These are phyloP conservation scores for Emmelina monodactyla DNA, from an alignment of 2,888 invertebrate genomes.

Conservation along the genomic window DNA sequence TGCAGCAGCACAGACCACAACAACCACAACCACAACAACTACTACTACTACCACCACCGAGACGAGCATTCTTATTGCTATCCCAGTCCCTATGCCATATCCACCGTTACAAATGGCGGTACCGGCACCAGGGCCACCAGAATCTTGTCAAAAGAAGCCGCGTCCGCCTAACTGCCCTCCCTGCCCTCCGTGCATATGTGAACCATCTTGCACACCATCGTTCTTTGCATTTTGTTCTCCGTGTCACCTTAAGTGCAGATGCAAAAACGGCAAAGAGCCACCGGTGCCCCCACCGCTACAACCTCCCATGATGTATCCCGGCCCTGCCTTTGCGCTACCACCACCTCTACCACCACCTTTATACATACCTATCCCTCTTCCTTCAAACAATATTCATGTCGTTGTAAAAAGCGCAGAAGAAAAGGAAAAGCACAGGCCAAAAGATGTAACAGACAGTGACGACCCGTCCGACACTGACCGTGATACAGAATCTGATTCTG, in stretches of 20 bases:
- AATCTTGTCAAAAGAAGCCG: constrained; percentile 5
- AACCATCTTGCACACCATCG: constrained; percentile 41
- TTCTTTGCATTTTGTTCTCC: constrained; percentile 46
- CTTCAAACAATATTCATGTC: too few species aligned
- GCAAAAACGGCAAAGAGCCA: constrained; percentile 17
- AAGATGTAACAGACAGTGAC: too few species aligned
- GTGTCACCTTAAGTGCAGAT: constrained; percentile 42
- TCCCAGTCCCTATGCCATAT: constrained; percentile 6
- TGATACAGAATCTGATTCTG: too few species aligned
- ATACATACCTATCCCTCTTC: too few species aligned
- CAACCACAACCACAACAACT: background rate
- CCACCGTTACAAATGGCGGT: constrained; percentile 16
- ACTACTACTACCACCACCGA: background rate
- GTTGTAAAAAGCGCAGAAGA: too few species aligned
- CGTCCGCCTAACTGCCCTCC: constrained; percentile 25
- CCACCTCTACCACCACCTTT: background rate
- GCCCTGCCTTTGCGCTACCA: background rate
- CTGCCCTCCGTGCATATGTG: constrained; percentile 44
- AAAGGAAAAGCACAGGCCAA: too few species aligned
- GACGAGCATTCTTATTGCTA: too few species aligned
- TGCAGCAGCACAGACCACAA: too few species aligned
- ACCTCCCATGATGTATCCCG: background rate
- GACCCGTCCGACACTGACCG: too few species aligned
- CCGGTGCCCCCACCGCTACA: background rate
- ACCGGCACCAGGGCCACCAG: constrained; percentile 29